Conservation (phyloP, 2,797 vertebrate species). For the Esox lucius region DNA sequence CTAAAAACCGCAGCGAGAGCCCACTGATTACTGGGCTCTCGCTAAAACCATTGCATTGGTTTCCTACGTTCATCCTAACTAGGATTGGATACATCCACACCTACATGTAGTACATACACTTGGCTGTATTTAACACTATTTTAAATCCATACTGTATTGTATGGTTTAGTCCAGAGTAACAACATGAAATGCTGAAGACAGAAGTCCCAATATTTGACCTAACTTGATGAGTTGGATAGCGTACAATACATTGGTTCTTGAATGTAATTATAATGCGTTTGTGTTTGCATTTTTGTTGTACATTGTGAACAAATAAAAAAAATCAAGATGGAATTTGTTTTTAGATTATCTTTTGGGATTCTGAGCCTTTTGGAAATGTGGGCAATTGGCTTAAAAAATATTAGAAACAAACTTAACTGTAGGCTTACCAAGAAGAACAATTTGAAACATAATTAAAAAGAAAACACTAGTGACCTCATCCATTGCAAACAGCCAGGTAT, state of each 20-base stretch:
- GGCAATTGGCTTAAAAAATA: no score
- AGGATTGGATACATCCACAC: neutral
- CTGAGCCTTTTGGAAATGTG: neutral
- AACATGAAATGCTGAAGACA: constrained; percentile 64
- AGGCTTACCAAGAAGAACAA: no score
- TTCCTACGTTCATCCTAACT: neutral
- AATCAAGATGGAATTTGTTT: neutral
- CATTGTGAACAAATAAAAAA: constrained; percentile 11
- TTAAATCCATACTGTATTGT: constrained; percentile 13
- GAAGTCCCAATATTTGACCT: constrained; percentile 48
- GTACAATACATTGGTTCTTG: constrained; percentile 64
- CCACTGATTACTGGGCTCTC: neutral
- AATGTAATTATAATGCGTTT: constrained; percentile 31
- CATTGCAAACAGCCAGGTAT: no score
- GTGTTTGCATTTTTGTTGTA: constrained; percentile 19
- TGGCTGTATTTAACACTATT: neutral
- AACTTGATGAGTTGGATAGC: constrained; percentile 55
- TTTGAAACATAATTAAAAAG: no score
- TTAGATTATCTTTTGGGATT: neutral
- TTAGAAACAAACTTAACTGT: no score
- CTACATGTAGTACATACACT: neutral
- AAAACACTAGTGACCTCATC: no score
- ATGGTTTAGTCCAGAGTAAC: constrained; percentile 13
- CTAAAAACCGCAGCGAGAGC: neutral
- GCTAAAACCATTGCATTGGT: neutral